A percentile compares a stretch with the other conserved stretches of the same genome.
phyloP scores from a whole-genome alignment of 2,797 vertebrate genomes.

The Sylvia borin region DNA sequence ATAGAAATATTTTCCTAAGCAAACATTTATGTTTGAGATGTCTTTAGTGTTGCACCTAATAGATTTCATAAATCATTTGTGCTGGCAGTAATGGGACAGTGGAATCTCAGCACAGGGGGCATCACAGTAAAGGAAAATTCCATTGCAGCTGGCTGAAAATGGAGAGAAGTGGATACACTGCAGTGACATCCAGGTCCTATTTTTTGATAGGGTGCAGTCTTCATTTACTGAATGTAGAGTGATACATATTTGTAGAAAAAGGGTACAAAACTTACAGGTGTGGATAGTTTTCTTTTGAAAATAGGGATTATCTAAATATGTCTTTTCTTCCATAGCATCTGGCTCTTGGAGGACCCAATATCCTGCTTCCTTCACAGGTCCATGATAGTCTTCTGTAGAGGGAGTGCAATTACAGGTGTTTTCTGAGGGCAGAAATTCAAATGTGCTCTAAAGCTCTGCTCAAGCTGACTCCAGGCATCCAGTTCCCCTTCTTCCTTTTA shows the following conservation, averaged over 20 bases:
- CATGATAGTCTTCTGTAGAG: not conserved
- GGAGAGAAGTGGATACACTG: not conserved
- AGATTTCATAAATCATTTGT: constrained; percentile 41
- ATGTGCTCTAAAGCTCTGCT: not conserved
- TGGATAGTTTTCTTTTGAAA: not conserved
- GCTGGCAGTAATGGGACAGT: constrained; percentile 2
- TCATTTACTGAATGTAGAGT: not conserved
- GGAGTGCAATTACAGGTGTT: not conserved
- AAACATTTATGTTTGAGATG: constrained; percentile 27
- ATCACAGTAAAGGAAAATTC: constrained; percentile 19
- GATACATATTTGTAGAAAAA: not conserved
- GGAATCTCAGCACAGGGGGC: not conserved
- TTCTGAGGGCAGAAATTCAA: not conserved
- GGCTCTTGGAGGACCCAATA: not conserved
- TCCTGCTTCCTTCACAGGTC: not conserved
- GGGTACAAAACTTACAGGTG: fast-evolving
- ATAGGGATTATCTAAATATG: not conserved
- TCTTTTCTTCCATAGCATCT: not conserved
- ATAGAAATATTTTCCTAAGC: constrained; percentile 2
- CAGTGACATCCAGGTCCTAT: not conserved
- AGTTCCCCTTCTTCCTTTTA: not conserved
- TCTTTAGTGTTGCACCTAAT: constrained; percentile 21
- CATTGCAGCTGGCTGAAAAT: not conserved
- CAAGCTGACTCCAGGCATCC: not conserved
- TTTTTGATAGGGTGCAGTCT: not conserved